Conservation (phyloP, 2,113 vertebrate species). For the Taxidea taxus region DNA sequence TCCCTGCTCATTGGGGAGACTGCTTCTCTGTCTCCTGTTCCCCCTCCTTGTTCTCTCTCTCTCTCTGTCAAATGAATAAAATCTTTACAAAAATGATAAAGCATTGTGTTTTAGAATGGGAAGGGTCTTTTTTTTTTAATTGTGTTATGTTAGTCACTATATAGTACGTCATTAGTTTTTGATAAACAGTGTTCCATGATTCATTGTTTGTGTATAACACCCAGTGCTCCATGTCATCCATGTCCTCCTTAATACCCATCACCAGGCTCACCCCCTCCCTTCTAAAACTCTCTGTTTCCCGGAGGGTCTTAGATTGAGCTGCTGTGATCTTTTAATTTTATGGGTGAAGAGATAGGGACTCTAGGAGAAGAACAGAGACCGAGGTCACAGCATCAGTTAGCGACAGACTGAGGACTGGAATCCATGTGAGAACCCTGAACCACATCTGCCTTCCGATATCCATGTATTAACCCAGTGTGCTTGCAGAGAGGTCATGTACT, state of each 20-base stretch:
- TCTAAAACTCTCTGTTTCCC: too few species aligned
- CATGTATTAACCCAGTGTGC: not conserved
- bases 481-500: not conserved
- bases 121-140: too few species aligned
- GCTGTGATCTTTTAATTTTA: slow-evolving; percentile 14
- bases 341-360: not conserved
- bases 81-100: not conserved
- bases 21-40: not conserved
- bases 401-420: not conserved
- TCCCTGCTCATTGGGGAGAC: not conserved
- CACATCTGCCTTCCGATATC: not conserved
- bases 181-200: too few species aligned
- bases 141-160: too few species aligned
- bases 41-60: not conserved
- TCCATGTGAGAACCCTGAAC: not conserved
- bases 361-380: not conserved
- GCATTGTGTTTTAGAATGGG: not conserved
- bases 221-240: too few species aligned
- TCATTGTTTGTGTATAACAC: too few species aligned
- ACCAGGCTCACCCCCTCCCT: too few species aligned
- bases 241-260: too few species aligned
- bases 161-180: too few species aligned
- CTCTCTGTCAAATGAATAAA: not conserved
- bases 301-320: not conserved
- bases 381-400: not conserved